Evolutionary conservation across 2,888 invertebrate species (phyloP).

Genomic region (Microctonus aethiopoides): DNA sequence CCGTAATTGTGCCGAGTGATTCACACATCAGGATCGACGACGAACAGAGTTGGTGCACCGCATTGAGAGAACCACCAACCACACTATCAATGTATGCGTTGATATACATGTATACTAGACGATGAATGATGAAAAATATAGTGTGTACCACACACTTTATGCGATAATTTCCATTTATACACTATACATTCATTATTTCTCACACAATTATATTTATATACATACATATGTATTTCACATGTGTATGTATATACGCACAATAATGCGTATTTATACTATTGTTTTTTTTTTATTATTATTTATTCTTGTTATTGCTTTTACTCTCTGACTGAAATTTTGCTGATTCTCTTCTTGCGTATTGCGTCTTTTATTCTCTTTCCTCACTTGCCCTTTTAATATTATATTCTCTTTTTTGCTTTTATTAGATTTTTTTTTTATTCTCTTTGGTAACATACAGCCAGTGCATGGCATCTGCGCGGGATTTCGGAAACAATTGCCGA

Average conservation of each 20-base stretch:
- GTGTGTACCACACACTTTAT: background rate
- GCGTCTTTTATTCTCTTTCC: background rate
- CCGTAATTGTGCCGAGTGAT: constrained; percentile 67
- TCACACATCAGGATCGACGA: constrained; percentile 64
- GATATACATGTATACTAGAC: constrained; percentile 16
- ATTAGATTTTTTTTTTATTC: background rate
- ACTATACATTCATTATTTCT: constrained; percentile 6
- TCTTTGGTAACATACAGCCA: constrained; percentile 22
- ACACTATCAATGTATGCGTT: background rate
- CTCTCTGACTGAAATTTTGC: background rate
- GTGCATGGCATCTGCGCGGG: constrained; percentile 61
- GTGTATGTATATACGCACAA: background rate
- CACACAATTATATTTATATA: constrained; percentile 4
- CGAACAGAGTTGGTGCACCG: constrained; percentile 31
- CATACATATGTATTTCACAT: too few species aligned
- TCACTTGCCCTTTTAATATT: background rate
- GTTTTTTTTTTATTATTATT: too few species aligned
- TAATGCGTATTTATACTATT: background rate
- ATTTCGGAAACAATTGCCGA: constrained; percentile 68
- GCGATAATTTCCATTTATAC: constrained; percentile 21
- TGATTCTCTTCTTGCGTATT: background rate
- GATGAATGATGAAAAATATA: background rate
- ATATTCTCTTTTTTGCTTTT: background rate
- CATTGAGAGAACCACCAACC: background rate
- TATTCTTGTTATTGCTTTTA: background rate